These are phyloP conservation scores for Ostrea denselamellosa DNA, from an alignment of 1,140 invertebrate genomes.

Conservation along the genomic window DNA sequence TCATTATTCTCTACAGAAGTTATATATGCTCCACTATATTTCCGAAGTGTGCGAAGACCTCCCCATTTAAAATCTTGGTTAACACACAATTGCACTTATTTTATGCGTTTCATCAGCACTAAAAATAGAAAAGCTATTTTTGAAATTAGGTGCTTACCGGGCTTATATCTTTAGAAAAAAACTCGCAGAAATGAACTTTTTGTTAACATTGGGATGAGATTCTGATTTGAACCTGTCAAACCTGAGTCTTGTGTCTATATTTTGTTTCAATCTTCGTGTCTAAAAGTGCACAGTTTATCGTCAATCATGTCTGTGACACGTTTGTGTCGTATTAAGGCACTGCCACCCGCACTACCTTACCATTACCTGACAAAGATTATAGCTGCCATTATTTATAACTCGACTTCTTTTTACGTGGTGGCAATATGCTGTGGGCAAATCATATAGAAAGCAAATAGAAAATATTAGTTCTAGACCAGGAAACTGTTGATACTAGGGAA, in stretches of 20 bases:
- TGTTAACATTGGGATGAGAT: no score
- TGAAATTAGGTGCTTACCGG: neutral
- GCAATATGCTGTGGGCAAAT: neutral
- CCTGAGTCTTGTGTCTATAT: no score
- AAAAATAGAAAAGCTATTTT: constrained; percentile 17
- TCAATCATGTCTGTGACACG: no score
- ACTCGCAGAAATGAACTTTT: no score
- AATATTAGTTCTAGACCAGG: constrained; percentile 13
- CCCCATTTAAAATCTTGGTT: no score
- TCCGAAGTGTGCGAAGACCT: no score
- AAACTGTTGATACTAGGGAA: neutral
- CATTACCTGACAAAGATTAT: neutral
- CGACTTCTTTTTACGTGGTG: neutral
- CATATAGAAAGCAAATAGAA: neutral
- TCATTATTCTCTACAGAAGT: no score
- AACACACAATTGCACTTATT: no score
- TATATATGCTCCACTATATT: no score
- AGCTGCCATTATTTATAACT: no score
- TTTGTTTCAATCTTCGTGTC: neutral
- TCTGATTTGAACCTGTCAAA: no score
- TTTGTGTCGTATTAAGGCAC: neutral
- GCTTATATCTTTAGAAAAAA: neutral
- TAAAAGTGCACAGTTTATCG: neutral
- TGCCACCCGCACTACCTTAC: neutral
- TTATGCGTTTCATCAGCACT: neutral